Base-by-base conservation (phyloP, 2,888 invertebrate genomes). In the Agrotis clavis region DNA sequence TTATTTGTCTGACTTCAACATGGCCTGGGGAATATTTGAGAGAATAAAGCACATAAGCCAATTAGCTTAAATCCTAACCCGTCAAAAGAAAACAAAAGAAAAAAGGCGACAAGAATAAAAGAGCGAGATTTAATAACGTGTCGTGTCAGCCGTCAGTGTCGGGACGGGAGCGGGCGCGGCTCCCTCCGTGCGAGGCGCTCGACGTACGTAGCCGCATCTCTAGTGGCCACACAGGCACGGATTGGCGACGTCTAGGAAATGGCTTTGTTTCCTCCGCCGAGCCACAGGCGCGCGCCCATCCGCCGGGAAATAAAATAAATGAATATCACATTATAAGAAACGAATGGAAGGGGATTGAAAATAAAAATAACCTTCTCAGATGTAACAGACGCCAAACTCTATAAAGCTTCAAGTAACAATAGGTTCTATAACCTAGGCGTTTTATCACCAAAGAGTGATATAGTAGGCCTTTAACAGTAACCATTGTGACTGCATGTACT, bases 241-340 rank as follows among this genome's bases (percentile, higher is more conserved):
- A 89, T 89, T 87, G 88, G 84, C 88, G 86, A 87, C 89, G 89
- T 88, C 88, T 85, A 91, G 95, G 95, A 95, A 94, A 95, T 94
- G 91, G 92, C 93, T 94, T 94, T 95, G 95, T 94, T 94, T 94
- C 93, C 94, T 92, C 87, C 83, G 84, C 86, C 87, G 84, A 86
- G 89, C 88, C 86, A 88, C 90, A 89, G 88, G 86, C 88, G 89
- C 86, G 88, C 87, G 87, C 86, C 85, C 90, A 89, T 94, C 93
- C 93, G 91, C 85, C 88, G 92, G 92, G 92, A 93, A 94, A 94
- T 93, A 91, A 92, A 94, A 92, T 92, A 92, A 95, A 94, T 92
- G 91, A 93, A 95, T 93, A 93, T 92, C 92, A 90, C 91, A 92
- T 92, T 90, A 92, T 89, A 89, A 83, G 83, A 79, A 79, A 74